phyloP scores from a whole-genome alignment of 1,140 invertebrate genomes.

The Papilio machaon region DNA sequence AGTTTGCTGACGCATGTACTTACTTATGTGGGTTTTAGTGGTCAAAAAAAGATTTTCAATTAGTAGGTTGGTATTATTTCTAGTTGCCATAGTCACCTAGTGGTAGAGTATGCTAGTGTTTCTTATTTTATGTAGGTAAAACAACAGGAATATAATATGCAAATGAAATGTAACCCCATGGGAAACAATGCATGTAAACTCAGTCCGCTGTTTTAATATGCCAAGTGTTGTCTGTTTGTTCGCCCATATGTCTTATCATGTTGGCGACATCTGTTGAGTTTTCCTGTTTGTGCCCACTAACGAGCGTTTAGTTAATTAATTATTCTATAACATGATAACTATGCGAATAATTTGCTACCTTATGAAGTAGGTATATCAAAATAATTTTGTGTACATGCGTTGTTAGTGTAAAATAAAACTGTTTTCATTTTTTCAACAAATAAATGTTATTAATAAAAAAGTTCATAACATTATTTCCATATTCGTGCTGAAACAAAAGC shows the following conservation, averaged over 20 bases:
- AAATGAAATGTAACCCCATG: constrained; percentile 21
- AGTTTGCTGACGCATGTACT: background rate
- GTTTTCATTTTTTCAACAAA: background rate
- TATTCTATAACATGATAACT: background rate
- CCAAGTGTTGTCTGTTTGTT: constrained; percentile 33
- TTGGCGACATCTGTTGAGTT: constrained; percentile 28
- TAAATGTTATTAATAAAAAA: too few species aligned
- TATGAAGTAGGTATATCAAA: background rate
- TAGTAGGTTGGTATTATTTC: too few species aligned
- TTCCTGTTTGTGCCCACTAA: constrained; percentile 29
- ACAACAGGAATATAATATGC: background rate
- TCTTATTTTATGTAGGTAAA: background rate
- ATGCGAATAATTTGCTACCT: background rate
- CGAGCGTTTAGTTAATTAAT: constrained; percentile 16
- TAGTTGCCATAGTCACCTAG: background rate
- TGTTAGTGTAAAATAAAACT: background rate
- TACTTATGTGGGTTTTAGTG: too few species aligned
- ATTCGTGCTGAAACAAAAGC: too few species aligned
- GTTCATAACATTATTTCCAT: too few species aligned
- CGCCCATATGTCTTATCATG: constrained; percentile 31
- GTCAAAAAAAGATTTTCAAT: background rate
- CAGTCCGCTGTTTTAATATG: constrained; percentile 28
- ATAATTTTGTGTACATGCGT: background rate
- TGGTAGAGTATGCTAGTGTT: background rate
- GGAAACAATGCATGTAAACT: constrained; percentile 12